Conservation (phyloP, 2,888 invertebrate species). For the Lithophane socia region DNA sequence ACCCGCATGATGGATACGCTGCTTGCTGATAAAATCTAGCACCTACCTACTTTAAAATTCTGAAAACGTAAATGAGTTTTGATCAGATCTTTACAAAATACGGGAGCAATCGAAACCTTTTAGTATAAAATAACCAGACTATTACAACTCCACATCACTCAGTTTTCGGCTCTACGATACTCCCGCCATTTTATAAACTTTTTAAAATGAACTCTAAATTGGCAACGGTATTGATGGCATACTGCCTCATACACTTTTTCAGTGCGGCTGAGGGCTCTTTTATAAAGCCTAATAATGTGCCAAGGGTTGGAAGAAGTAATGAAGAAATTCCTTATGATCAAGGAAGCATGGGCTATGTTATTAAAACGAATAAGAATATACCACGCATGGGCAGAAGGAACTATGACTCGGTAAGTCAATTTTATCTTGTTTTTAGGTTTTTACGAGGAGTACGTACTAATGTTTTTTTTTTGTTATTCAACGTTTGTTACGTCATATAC, state of each 20-base stretch:
- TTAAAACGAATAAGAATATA: constrained; percentile 87
- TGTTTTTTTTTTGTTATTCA: neutral
- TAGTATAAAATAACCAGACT: constrained; percentile 74
- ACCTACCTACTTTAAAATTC: constrained; percentile 73
- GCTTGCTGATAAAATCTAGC: constrained; percentile 68
- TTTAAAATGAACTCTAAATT: constrained; percentile 80
- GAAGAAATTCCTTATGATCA: constrained; percentile 83
- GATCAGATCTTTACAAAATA: constrained; percentile 74
- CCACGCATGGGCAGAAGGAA: constrained; percentile 88
- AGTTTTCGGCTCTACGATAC: constrained; percentile 39
- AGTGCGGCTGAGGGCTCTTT: constrained; percentile 80
- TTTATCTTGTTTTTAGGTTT: neutral
- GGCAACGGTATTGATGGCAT: constrained; percentile 72
- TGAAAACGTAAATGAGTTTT: constrained; percentile 23
- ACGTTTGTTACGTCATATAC: neutral
- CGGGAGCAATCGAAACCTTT: constrained; percentile 78
- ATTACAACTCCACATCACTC: constrained; percentile 65
- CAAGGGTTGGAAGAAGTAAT: constrained; percentile 86
- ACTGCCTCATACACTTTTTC: constrained; percentile 78
- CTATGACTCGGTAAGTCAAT: constrained; percentile 83
- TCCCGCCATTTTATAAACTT: constrained; percentile 62
- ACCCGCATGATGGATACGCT: constrained; percentile 56
- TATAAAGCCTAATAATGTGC: constrained; percentile 87
- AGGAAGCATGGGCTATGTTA: constrained; percentile 85
- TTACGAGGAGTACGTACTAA: neutral